Conservation (phyloP, 2,888 invertebrate species). For the Sphaerophoria rueppellii region DNA sequence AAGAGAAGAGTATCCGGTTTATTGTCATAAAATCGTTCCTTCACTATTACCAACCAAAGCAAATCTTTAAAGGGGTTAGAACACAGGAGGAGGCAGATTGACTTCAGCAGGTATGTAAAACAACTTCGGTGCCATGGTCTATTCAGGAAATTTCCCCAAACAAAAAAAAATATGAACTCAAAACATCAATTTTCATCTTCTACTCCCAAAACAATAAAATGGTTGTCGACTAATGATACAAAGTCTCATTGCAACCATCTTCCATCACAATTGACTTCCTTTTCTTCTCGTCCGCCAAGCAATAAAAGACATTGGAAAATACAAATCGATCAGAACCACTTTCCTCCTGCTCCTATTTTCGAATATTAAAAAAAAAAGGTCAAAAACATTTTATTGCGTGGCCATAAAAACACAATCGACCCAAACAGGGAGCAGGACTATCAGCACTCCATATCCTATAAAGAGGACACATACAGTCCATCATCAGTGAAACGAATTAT, state of each 20-base stretch:
- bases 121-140: too few species aligned
- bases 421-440: constrained; percentile 9
- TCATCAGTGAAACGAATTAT: constrained; percentile 48
- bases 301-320: constrained; percentile 40
- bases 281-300: neutral
- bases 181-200: neutral
- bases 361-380: constrained; percentile 50
- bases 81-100: too few species aligned
- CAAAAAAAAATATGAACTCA: neutral
- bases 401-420: constrained; percentile 55
- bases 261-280: constrained; percentile 53
- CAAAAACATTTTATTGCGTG: constrained; percentile 66
- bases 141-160: neutral
- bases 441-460: neutral
- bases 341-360: constrained; percentile 1
- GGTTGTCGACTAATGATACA: constrained; percentile 19
- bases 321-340: constrained; percentile 57
- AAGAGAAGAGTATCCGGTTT: too few species aligned
- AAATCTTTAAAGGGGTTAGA: too few species aligned
- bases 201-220: constrained; percentile 6
- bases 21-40: too few species aligned
- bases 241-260: constrained; percentile 45
- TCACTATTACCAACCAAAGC: too few species aligned
- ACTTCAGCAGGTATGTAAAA: too few species aligned
- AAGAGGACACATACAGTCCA: neutral